Base-by-base conservation (phyloP, 2,113 vertebrate genomes). In the Strix uralensis region DNA sequence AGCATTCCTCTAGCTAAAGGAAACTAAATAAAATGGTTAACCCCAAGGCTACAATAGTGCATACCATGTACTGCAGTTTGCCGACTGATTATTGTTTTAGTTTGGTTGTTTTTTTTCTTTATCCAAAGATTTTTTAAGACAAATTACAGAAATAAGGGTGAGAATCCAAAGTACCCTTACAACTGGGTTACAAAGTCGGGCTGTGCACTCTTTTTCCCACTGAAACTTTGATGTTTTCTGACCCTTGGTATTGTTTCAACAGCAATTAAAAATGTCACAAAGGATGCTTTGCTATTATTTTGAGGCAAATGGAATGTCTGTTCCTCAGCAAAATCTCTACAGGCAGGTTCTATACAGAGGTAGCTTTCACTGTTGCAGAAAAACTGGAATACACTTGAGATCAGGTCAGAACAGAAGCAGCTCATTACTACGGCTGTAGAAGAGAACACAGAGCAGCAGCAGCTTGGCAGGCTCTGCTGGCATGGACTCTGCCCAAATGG, bases 1-100 rank as follows among this genome's bases (percentile, higher is more conserved):
- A 73, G 47, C 27, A 88, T 72, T 95, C 22, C 23, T 51, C 8
- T 72, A 71, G 71, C 58, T 81, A 73, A 86, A 73, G 34, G 49
- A 94, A 95, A 88, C 5, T 9, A 79, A 96, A 75, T 40, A 86
- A 95, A 96, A 92, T 75, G 29, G 57, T 77, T 94, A 94, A 95
- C 95, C 65, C 52, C 19, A 73, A 49, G 44, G 67, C 49, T 32
- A 70, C 88, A 62, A 83, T n/a, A 72, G 17, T 55, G 9, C 6
- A 5, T 38, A 61, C 9, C 73, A 15, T 46, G 66, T 84, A 81
- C 15, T 90, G 51, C 65, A 92, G 40, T 79, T 88, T 95, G 89
- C 17, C 2, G 27, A 58, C 54, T 40, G 14, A 57, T 15, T 73
- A 11, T 70, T 82, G 5, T 2, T 73, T 71, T 59, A 51, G 3